phyloP scores from a whole-genome alignment of 2,113 vertebrate genomes.

The Oncorhynchus kisutch region DNA sequence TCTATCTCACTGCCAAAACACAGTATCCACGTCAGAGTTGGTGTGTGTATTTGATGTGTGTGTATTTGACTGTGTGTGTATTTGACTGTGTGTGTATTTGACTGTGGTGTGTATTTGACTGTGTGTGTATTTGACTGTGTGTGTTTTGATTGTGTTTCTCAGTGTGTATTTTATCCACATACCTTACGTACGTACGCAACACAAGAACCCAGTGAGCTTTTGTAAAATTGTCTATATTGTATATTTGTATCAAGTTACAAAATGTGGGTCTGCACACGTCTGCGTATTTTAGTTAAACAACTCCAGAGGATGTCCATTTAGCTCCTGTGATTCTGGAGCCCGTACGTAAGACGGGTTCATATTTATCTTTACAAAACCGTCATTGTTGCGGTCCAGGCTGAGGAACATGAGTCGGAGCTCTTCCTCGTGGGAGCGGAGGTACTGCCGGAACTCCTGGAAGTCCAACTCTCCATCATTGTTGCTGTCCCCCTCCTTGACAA shows the following conservation, averaged over 20 bases:
- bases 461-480: conserved; percentile 79
- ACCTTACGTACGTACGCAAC: too few relatives aligned
- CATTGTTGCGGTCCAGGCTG: conserved; percentile 84
- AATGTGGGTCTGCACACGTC: too few relatives aligned
- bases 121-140: neutral
- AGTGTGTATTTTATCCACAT: neutral
- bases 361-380: conserved; percentile 64
- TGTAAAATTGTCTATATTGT: too few relatives aligned
- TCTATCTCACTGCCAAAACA: conserved; percentile 80
- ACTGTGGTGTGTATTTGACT: neutral
- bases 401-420: conserved; percentile 83
- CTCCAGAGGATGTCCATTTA: too few relatives aligned
- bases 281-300: too few relatives aligned
- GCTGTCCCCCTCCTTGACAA: conserved; percentile 71
- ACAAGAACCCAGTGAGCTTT: too few relatives aligned
- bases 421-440: conserved; percentile 80
- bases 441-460: conserved; percentile 83
- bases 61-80: too few relatives aligned
- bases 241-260: too few relatives aligned
- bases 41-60: too few relatives aligned
- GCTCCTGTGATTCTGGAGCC: too few relatives aligned
- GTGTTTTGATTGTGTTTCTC: neutral
- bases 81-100: too few relatives aligned
- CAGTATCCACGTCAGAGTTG: neutral
- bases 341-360: too few relatives aligned